Conservation (phyloP, 2,888 invertebrate genomes). For the Electrophaes corylata region DNA sequence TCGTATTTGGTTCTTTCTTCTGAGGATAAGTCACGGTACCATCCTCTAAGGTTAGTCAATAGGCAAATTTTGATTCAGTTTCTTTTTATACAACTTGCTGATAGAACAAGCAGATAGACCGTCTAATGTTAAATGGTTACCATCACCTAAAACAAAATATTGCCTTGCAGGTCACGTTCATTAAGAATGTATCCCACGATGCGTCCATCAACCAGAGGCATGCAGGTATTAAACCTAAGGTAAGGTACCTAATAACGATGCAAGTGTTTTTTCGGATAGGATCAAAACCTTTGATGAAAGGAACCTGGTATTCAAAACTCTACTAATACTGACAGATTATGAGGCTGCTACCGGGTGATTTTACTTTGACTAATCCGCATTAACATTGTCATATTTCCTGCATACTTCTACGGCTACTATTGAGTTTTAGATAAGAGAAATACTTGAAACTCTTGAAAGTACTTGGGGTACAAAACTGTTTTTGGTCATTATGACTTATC, state of each 20-base stretch:
- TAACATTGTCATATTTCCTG: constrained; percentile 22
- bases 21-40: too few relatives aligned
- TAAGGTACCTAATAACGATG: neutral
- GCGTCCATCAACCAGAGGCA: too few relatives aligned
- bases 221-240: too few relatives aligned
- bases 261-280: neutral
- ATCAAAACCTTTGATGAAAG: neutral
- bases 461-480: constrained; percentile 19
- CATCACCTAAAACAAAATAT: too few relatives aligned
- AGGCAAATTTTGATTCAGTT: too few relatives aligned
- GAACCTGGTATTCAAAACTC: neutral
- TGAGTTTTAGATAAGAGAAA: constrained; percentile 10
- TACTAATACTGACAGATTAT: neutral
- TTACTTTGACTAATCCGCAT: constrained; percentile 19
- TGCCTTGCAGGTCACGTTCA: too few relatives aligned
- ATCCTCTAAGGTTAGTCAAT: too few relatives aligned
- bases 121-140: too few relatives aligned
- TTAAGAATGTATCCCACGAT: too few relatives aligned
- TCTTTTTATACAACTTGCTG: too few relatives aligned
- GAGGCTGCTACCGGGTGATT: constrained; percentile 13
- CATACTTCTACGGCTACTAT: constrained; percentile 22
- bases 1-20: too few relatives aligned
- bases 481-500: constrained; percentile 33
- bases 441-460: constrained; percentile 14
- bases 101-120: too few relatives aligned